These are phyloP conservation scores for Drosophila azteca DNA, from an alignment of 1,140 invertebrate species.

Conservation along the genomic window DNA sequence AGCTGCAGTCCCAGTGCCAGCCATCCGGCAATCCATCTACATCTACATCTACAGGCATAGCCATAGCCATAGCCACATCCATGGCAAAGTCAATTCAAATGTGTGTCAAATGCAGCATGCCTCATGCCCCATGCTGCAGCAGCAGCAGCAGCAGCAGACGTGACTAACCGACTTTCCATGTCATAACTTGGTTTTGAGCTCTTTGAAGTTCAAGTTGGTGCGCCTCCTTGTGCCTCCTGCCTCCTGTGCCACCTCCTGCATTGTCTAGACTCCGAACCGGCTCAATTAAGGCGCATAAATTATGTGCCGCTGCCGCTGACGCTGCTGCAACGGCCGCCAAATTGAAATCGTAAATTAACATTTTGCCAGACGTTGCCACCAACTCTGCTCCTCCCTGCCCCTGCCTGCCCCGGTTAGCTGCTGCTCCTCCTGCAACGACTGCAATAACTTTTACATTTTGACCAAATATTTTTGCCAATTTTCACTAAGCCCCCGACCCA, in stretches of 20 bases:
- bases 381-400: neutral
- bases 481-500: slow-evolving; percentile 75
- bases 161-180: slow-evolving; percentile 81
- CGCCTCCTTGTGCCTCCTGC: neutral
- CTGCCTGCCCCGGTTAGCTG: neutral
- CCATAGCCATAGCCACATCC: neutral
- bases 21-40: slow-evolving; percentile 25
- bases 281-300: slow-evolving; percentile 81
- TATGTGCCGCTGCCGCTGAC: slow-evolving; percentile 62
- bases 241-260: neutral
- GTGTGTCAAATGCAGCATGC: slow-evolving; percentile 81
- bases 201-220: slow-evolving; percentile 78
- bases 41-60: slow-evolving; percentile 3
- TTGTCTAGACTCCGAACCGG: slow-evolving; percentile 56
- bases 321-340: slow-evolving; percentile 64
- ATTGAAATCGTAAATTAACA: slow-evolving; percentile 83
- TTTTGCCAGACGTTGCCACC: slow-evolving; percentile 62
- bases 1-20: slow-evolving; percentile 24
- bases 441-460: slow-evolving; percentile 81
- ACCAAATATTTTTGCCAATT: slow-evolving; percentile 82
- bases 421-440: slow-evolving; percentile 5
- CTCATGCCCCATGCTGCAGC: slow-evolving; percentile 20
- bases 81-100: slow-evolving; percentile 62
- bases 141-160: slow-evolving; percentile 44
- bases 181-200: slow-evolving; percentile 67